A percentile compares a stretch with the other conserved stretches of the same genome.
These are phyloP conservation scores for Gymnothorax reevesii DNA, from an alignment of 2,797 vertebrate species.

Conservation along the genomic window DNA sequence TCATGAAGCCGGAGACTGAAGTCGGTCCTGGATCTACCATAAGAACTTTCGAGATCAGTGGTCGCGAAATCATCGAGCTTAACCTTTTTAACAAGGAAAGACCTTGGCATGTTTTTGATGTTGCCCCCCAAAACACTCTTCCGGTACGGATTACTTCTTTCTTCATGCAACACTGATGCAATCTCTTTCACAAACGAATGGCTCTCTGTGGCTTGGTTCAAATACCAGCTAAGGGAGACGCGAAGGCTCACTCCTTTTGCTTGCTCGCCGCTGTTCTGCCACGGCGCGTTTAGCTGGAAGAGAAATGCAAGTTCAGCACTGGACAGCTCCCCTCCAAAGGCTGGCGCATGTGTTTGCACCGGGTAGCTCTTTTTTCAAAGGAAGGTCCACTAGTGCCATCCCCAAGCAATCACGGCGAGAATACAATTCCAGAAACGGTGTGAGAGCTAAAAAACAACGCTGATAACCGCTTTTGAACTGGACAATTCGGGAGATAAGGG, in stretches of 20 bases:
- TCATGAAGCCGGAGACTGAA: constrained; percentile 85
- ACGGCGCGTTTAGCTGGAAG: constrained; percentile 35
- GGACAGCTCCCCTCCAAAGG: constrained; percentile 71
- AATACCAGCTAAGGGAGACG: constrained; percentile 44
- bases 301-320: constrained; percentile 79
- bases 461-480: constrained; percentile 38
- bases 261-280: constrained; percentile 36
- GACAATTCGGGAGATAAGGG: constrained; percentile 41
- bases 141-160: constrained; percentile 61
- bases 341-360: constrained; percentile 26
- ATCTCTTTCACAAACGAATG: constrained; percentile 44
- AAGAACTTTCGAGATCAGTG: constrained; percentile 81
- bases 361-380: constrained; percentile 45
- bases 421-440: constrained; percentile 25
- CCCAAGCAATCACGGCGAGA: constrained; percentile 27
- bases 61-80: constrained; percentile 92
- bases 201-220: constrained; percentile 38
- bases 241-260: constrained; percentile 36
- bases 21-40: constrained; percentile 82
- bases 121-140: constrained; percentile 57
- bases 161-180: constrained; percentile 36
- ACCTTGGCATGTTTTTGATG: constrained; percentile 90
- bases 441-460: constrained; percentile 39
- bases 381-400: constrained; percentile 32
- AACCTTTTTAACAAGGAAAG: constrained; percentile 97